Percentiles rank a stretch among this genome's conserved stretches.
Conservation (phyloP, 2,888 invertebrate species). For the Celastrina argiolus region DNA sequence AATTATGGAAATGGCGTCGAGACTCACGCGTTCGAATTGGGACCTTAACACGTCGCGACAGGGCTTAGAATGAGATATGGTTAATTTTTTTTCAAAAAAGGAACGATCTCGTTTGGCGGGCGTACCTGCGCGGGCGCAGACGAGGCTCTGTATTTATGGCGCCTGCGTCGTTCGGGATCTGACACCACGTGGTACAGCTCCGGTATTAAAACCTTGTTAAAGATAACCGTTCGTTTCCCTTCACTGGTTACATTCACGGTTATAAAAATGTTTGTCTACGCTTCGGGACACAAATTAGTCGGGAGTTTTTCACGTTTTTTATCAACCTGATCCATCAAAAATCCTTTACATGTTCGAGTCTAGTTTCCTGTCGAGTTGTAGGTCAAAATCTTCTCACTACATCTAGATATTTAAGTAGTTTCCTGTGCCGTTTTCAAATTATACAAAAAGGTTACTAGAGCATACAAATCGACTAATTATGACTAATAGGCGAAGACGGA, state of each 20-base stretch:
- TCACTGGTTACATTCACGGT: conserved; percentile 46
- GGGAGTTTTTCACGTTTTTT: conserved; percentile 1
- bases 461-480: conserved; percentile 1
- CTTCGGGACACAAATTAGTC: conserved; percentile 33
- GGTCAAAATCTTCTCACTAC: not conserved
- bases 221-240: conserved; percentile 65
- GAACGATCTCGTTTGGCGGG: conserved; percentile 73
- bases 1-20: conserved; percentile 61
- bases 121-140: conserved; percentile 74
- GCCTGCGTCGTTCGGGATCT: conserved; percentile 49
- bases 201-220: conserved; percentile 68
- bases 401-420: not conserved
- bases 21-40: conserved; percentile 38
- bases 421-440: not conserved
- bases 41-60: conserved; percentile 36
- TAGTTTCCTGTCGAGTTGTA: not conserved
- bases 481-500: not conserved
- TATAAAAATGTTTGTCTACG: conserved; percentile 34
- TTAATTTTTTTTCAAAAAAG: conserved; percentile 59
- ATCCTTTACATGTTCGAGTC: no score
- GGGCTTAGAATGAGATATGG: conserved; percentile 41
- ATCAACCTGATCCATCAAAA: not conserved
- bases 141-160: conserved; percentile 75
- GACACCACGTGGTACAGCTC: conserved; percentile 57
- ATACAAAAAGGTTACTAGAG: not conserved